phyloP scores from a whole-genome alignment of 2,888 invertebrate species.

The Drosophila imparisetae region DNA sequence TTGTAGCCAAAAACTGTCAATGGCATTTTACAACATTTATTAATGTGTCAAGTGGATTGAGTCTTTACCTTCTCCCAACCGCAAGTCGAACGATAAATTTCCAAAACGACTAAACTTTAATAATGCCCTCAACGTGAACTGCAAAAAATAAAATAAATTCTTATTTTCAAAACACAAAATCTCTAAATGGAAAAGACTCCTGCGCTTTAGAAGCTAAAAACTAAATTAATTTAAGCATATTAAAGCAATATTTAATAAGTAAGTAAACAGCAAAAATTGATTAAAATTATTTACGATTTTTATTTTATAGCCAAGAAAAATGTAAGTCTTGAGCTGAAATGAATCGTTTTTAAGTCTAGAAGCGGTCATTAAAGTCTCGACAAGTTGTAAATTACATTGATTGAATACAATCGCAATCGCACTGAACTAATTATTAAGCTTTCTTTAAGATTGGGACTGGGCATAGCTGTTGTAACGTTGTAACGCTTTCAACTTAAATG shows the following conservation, averaged over 20 bases:
- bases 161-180: not conserved
- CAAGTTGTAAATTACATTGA: not conserved
- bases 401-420: not conserved
- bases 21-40: constrained; percentile 72
- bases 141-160: not conserved
- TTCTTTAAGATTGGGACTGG: not conserved
- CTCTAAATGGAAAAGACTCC: not conserved
- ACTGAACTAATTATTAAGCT: not conserved
- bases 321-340: not conserved
- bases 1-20: constrained; percentile 62
- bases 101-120: constrained; percentile 1
- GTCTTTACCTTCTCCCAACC: constrained; percentile 12
- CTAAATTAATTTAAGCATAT: not conserved
- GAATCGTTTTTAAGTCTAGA: not conserved
- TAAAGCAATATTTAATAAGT: not conserved
- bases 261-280: not conserved
- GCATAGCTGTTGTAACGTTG: not conserved
- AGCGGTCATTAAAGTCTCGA: not conserved
- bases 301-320: not conserved
- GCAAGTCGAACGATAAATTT: constrained; percentile 29
- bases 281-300: not conserved
- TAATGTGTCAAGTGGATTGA: constrained; percentile 76
- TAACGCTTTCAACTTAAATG: constrained; percentile 11
- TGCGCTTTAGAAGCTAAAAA: not conserved
- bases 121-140: not conserved